Evolutionary conservation across 2,888 invertebrate genomes (phyloP).

Genomic region (Cactoblastis cactorum): DNA sequence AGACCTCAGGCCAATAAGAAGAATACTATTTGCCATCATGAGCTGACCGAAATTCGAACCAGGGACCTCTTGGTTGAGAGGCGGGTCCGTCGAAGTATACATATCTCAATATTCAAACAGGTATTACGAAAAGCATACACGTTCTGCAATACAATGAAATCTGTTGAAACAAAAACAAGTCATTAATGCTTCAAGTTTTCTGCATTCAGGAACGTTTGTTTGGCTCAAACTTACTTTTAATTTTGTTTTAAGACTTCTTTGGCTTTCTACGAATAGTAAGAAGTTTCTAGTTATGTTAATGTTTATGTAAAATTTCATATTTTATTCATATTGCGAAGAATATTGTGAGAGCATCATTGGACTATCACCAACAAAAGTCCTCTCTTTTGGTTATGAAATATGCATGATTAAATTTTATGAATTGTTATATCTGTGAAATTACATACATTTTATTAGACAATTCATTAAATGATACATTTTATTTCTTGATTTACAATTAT

Average conservation of each 20-base stretch:
- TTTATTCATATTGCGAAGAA: neutral
- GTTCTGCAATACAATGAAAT: neutral
- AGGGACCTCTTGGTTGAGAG: neutral
- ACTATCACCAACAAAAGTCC: no score
- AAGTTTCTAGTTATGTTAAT: neutral
- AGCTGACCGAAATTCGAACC: no score
- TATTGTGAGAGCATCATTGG: no score
- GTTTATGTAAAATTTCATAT: neutral
- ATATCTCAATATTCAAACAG: neutral
- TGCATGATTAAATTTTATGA: no score
- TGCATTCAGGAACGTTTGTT: neutral
- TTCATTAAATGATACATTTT: no score
- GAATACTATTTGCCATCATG: no score
- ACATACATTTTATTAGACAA: no score
- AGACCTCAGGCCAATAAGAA: no score
- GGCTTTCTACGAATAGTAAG: neutral
- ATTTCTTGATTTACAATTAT: no score
- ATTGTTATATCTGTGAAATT: no score
- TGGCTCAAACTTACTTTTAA: neutral
- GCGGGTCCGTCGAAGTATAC: neutral
- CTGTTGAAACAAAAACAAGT: neutral
- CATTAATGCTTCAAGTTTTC: constrained; percentile 1
- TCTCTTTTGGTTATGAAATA: no score
- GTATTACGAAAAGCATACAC: neutral
- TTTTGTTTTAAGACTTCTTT: constrained; percentile 7